Evolutionary conservation across 2,797 vertebrate genomes (phyloP).

Genomic region (Mergus octosetaceus): DNA sequence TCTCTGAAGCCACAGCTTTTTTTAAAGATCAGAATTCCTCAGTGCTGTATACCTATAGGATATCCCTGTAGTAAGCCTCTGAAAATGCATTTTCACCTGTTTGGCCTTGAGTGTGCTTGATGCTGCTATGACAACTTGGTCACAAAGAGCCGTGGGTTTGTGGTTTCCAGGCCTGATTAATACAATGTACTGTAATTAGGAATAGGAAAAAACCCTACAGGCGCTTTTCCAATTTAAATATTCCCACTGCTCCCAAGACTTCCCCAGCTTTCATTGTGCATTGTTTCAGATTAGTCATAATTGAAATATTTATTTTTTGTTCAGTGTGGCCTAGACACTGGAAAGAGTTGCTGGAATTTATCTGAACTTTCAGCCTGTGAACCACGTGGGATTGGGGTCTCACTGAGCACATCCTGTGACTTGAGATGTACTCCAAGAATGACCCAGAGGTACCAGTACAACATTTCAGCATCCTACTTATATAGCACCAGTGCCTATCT

Average conservation of each 20-base stretch:
- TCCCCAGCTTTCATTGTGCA: slow-evolving; percentile 17
- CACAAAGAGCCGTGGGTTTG: neutral
- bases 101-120: neutral
- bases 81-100: neutral
- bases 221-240: slow-evolving; percentile 25
- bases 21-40: neutral
- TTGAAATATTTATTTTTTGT: slow-evolving; percentile 11
- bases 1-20: neutral
- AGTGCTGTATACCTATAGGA: fast-evolving
- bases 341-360: neutral
- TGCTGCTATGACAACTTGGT: neutral
- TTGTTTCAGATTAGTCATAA: slow-evolving; percentile 32
- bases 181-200: slow-evolving; percentile 16
- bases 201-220: neutral
- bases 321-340: neutral
- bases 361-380: neutral
- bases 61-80: neutral
- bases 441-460: neutral
- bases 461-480: fast-evolving
- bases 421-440: neutral
- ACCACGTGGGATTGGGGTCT: neutral
- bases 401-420: neutral
- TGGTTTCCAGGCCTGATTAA: slow-evolving; percentile 32
- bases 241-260: slow-evolving; percentile 7
- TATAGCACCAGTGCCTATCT: neutral